phyloP scores from a whole-genome alignment of 2,888 invertebrate species.

The Phalangium opilio region DNA sequence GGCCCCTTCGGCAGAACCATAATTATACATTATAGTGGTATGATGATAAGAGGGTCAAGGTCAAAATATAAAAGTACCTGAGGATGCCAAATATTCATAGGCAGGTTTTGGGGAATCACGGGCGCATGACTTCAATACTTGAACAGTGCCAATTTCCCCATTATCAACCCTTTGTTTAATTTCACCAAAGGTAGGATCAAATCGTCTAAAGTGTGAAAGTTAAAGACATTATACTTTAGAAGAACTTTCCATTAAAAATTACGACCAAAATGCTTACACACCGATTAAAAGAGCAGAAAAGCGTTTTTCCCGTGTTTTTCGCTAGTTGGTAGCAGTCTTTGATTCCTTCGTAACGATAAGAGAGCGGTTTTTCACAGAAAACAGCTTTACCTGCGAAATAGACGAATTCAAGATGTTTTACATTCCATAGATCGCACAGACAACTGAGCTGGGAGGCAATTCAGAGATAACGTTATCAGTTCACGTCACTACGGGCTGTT shows the following conservation, averaged over 20 bases:
- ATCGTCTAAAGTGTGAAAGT: conserved; percentile 34
- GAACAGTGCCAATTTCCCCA: conserved; percentile 46
- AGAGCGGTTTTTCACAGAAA: conserved; percentile 53
- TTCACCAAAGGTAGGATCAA: conserved; percentile 43
- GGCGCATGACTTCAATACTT: conserved; percentile 45
- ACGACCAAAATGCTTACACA: conserved; percentile 17
- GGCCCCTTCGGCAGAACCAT: too few species aligned
- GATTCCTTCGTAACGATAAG: conserved; percentile 39
- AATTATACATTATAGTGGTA: too few species aligned
- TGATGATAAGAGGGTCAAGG: too few species aligned
- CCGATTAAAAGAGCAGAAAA: conserved; percentile 49
- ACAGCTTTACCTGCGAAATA: conserved; percentile 39
- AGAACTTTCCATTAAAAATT: too few species aligned
- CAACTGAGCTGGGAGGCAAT: too few species aligned
- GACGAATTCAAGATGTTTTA: neutral
- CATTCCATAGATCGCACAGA: too few species aligned
- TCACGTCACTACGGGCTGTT: too few species aligned
- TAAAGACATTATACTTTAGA: too few species aligned
- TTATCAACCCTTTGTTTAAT: conserved; percentile 38
- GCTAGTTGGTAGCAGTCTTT: conserved; percentile 44
- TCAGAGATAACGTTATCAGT: too few species aligned
- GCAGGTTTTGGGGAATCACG: conserved; percentile 49
- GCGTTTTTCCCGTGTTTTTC: conserved; percentile 37
- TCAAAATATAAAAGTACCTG: too few species aligned
- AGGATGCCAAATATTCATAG: conserved; percentile 42